Evolutionary conservation across 2,797 vertebrate species (phyloP).

Genomic region (Melanotaenia parkinsoni): DNA sequence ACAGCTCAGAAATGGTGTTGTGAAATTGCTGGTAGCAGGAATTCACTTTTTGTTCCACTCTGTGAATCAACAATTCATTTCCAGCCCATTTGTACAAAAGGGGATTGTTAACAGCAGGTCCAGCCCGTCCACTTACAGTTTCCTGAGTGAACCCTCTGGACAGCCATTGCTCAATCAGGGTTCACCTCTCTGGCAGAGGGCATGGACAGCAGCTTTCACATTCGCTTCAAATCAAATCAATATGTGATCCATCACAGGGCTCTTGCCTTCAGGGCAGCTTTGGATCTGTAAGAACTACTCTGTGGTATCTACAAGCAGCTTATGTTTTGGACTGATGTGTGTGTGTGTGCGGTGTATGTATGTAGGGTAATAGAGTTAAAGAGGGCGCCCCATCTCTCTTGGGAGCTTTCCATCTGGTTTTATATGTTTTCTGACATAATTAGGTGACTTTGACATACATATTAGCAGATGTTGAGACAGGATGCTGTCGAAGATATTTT

Average conservation of each 20-base stretch:
- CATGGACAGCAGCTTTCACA: constrained; percentile 71
- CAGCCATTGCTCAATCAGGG: constrained; percentile 76
- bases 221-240: constrained; percentile 85
- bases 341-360: constrained; percentile 40
- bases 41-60: constrained; percentile 34
- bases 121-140: constrained; percentile 72
- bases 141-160: constrained; percentile 78
- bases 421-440: constrained; percentile 73
- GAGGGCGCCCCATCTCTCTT: constrained; percentile 53
- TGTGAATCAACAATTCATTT: constrained; percentile 74
- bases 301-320: constrained; percentile 61
- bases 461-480: constrained; percentile 66
- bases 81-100: constrained; percentile 72
- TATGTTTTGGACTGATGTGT: constrained; percentile 57
- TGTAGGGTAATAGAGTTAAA: constrained; percentile 80
- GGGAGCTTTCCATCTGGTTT: constrained; percentile 83
- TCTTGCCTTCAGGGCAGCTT: constrained; percentile 73
- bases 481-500: constrained; percentile 38
- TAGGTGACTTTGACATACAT: constrained; percentile 65
- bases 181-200: constrained; percentile 78
- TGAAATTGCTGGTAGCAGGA: constrained; percentile 45
- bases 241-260: constrained; percentile 85
- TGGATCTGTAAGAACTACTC: constrained; percentile 68
- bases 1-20: constrained; percentile 8
- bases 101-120: constrained; percentile 72